Evolutionary conservation across 1,140 invertebrate species (phyloP), one percentile per base, ranked within the genome.

Genomic region (Bombyx mandarina): DNA sequence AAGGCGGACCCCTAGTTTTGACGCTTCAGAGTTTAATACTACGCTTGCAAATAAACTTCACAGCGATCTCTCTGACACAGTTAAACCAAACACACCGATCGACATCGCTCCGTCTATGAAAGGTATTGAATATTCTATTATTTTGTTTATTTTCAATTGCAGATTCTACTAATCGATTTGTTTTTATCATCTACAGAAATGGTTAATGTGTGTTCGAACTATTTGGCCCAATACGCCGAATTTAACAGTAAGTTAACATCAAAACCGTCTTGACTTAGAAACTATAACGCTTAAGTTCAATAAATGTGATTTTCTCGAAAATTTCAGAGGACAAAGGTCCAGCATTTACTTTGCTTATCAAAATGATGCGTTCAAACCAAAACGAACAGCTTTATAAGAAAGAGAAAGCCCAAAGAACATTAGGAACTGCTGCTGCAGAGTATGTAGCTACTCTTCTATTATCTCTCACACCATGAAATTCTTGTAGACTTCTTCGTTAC

Each of bases 311-410:
- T 35, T 35, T 35, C 4, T 35, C 26, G 26, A 0, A 35, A 58
- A 26, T 71, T 70, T n/a, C 58, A 84, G 81, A 84, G 70, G 71
- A 77, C n/a, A 84, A 84, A 60, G 79, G 79, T 8, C 73, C 75
- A 10, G 77, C 73, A 22, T 82, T 84, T 60, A 68, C 65, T 51
- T 42, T 75, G 10, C 58, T 84, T 12, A 49, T 79, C 1, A 68
- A 75, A 51, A 57, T 61, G 35, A 76, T 84, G 77, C 71, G 62
- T 12, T 66, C 61, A 8, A 77, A 78, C 58, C 58, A 66, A 1
- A 69, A 67, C 18, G 71, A 77, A 43, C 43, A 61, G 45, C 62
- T 82, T 18, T 81, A 69, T 56, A 52, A 73, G 42, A 77, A 73
- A 54, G 76, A 65, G 22, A 73, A 77, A 57, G 57, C 62, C 3